These are phyloP conservation scores for Subacronicta megacephala DNA, from an alignment of 2,888 invertebrate genomes.

Conservation along the genomic window DNA sequence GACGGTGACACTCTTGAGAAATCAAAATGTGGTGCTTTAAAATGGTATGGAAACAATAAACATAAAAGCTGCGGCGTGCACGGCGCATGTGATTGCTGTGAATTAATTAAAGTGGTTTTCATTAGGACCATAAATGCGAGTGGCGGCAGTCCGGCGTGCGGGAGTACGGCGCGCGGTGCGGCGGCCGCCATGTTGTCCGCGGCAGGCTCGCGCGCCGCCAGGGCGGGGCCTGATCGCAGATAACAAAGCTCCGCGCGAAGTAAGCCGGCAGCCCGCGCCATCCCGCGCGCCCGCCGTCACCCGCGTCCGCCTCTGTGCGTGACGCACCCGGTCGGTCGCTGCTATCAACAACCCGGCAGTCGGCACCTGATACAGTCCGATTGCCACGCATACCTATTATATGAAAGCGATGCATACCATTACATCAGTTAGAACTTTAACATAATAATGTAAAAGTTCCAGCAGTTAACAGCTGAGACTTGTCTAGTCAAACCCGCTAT, in stretches of 20 bases:
- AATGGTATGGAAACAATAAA: constrained; percentile 88
- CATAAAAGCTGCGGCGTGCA: constrained; percentile 81
- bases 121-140: constrained; percentile 81
- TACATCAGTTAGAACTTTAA: no score
- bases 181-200: constrained; percentile 63
- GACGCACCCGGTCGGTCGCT: constrained; percentile 12
- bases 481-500: no score
- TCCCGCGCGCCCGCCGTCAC: constrained; percentile 2
- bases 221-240: constrained; percentile 79
- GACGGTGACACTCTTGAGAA: constrained; percentile 87
- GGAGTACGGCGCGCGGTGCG: constrained; percentile 50
- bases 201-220: constrained; percentile 55
- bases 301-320: constrained; percentile 4
- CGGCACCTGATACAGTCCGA: no score
- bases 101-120: constrained; percentile 89
- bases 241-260: constrained; percentile 75
- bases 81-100: constrained; percentile 86
- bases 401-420: no score
- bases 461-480: no score
- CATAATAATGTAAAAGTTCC: no score
- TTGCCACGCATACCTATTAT: no score
- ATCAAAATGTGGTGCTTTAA: constrained; percentile 86
- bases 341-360: constrained; percentile 3
- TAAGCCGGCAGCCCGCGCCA: constrained; percentile 26
- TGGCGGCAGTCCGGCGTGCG: constrained; percentile 52